A percentile compares a stretch with the other conserved stretches of the same genome.
Evolutionary conservation across 2,113 vertebrate species (phyloP).

Genomic region (Loxodonta africana): DNA sequence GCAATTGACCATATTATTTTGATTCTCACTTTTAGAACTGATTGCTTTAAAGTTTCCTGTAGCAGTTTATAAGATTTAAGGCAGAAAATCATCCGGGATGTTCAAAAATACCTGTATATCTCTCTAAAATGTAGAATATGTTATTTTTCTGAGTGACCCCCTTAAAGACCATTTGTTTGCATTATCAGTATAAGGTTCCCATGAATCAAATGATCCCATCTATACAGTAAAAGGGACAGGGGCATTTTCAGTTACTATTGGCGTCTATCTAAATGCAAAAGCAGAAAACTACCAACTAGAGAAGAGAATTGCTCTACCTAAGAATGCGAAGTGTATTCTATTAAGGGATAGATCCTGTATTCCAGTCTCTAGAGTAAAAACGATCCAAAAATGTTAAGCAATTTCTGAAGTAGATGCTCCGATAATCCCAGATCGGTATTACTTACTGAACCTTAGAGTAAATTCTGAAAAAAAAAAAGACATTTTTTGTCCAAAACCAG

Average conservation of each 20-base stretch:
- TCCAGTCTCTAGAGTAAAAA: background rate
- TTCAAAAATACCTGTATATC: background rate
- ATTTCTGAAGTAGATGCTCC: conserved; percentile 11
- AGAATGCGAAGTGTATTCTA: background rate
- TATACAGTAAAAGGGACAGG: background rate
- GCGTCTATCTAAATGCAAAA: background rate
- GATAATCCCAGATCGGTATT: conserved; percentile 10
- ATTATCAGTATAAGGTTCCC: background rate
- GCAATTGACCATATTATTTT: background rate
- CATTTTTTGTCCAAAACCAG: conserved; percentile 43
- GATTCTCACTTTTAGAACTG: background rate
- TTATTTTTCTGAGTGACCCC: background rate
- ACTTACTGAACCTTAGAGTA: conserved; percentile 36
- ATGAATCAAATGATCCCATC: background rate
- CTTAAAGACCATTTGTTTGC: background rate
- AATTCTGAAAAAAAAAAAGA: conserved; percentile 51
- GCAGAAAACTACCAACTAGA: background rate
- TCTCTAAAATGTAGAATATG: background rate
- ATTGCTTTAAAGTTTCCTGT: background rate
- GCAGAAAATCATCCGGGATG: conserved; percentile 1
- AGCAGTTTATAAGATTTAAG: conserved; percentile 34
- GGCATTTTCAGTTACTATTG: background rate
- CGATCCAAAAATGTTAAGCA: background rate
- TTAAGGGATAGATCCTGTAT: background rate
- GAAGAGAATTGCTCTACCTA: background rate